A percentile compares a stretch with the other conserved stretches of the same genome.
phyloP scores from a whole-genome alignment of 2,888 invertebrate genomes.

The Micoletzkya japonica region DNA sequence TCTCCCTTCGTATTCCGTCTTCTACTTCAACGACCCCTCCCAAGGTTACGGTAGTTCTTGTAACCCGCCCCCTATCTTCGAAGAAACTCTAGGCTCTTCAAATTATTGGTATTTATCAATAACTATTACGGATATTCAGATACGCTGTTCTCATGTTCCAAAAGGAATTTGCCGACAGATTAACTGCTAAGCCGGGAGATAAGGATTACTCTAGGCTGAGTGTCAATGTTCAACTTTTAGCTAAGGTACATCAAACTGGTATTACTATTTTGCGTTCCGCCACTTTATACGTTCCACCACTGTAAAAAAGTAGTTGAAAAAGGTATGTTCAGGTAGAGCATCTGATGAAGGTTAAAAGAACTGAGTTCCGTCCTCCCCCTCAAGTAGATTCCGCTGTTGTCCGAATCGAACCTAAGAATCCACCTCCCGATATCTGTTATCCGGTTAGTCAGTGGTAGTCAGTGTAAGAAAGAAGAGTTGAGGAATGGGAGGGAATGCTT shows the following conservation, averaged over 20 bases:
- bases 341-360: slow-evolving; percentile 81
- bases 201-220: slow-evolving; percentile 94
- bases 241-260: slow-evolving; percentile 79
- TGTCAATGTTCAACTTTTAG: slow-evolving; percentile 90
- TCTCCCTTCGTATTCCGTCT: slow-evolving; percentile 94
- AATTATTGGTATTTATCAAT: background rate
- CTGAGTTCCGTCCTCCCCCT: slow-evolving; percentile 84
- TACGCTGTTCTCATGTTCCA: slow-evolving; percentile 99
- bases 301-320: background rate
- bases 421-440: slow-evolving; percentile 92
- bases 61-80: background rate
- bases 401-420: slow-evolving; percentile 92
- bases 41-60: slow-evolving; percentile 40
- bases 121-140: slow-evolving; percentile 66
- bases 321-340: slow-evolving; percentile 68
- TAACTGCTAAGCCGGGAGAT: slow-evolving; percentile 95
- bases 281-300: too few relatives aligned
- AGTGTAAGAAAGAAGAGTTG: slow-evolving; percentile 50
- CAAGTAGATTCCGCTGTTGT: slow-evolving; percentile 94
- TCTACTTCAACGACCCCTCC: slow-evolving; percentile 75
- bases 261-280: background rate
- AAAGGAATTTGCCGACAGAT: slow-evolving; percentile 92
- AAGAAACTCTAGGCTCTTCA: background rate
- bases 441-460: slow-evolving; percentile 57
- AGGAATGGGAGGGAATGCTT: slow-evolving; percentile 97